These are phyloP conservation scores for Zaprionus capensis DNA, from an alignment of 1,140 invertebrate species.

Conservation along the genomic window DNA sequence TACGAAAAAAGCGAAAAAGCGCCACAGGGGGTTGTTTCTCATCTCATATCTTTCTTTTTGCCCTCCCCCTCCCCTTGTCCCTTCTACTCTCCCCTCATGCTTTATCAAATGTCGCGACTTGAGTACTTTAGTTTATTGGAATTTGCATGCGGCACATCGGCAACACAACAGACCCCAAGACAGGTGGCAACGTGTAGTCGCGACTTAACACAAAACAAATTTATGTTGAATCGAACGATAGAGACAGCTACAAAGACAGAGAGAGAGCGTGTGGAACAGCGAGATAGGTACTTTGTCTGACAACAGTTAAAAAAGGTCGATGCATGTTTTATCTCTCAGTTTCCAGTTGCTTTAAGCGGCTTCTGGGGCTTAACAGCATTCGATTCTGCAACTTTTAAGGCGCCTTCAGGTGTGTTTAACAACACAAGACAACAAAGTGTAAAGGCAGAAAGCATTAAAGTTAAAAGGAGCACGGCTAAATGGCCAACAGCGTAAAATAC, in stretches of 20 bases:
- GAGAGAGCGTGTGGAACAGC: constrained; percentile 4
- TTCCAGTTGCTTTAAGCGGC: constrained; percentile 66
- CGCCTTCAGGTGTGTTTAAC: constrained; percentile 62
- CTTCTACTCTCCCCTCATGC: constrained; percentile 17
- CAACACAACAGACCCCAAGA: constrained; percentile 24
- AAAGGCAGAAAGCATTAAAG: background rate
- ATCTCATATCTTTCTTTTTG: constrained; percentile 17
- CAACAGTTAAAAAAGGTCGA: constrained; percentile 62
- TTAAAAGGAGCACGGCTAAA: background rate
- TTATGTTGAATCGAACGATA: constrained; percentile 78
- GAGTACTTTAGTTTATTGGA: constrained; percentile 81
- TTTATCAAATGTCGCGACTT: constrained; percentile 78
- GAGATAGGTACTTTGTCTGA: constrained; percentile 39
- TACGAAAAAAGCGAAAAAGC: constrained; percentile 39
- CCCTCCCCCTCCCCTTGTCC: constrained; percentile 27
- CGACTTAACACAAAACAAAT: constrained; percentile 54
- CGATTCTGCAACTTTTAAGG: constrained; percentile 22
- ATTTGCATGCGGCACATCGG: constrained; percentile 63
- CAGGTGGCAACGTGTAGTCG: constrained; percentile 48
- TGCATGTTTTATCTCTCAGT: constrained; percentile 58
- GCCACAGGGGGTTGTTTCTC: constrained; percentile 45
- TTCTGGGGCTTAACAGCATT: constrained; percentile 35
- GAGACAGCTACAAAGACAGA: constrained; percentile 12
- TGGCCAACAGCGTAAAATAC: background rate
- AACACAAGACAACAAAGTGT: constrained; percentile 31